Percentiles rank a stretch among this genome's conserved stretches.
Evolutionary conservation across 2,888 invertebrate species (phyloP).

Genomic region (Agonopterix alstromeriana): DNA sequence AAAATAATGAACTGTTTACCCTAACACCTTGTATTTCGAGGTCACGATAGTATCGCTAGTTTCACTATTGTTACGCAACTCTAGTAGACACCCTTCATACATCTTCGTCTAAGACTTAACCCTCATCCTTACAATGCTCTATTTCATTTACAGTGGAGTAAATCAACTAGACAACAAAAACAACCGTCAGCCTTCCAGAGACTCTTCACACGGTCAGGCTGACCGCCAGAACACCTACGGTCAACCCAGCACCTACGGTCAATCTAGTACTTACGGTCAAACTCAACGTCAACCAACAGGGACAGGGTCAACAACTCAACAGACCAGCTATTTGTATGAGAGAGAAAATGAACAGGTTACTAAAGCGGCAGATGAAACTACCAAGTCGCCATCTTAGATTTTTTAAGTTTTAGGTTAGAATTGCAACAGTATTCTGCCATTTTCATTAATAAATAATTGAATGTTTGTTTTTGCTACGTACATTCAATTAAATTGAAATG

Average conservation of each 20-base stretch:
- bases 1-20: too few relatives aligned
- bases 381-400: conserved; percentile 41
- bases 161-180: conserved; percentile 31
- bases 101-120: too few relatives aligned
- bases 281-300: conserved; percentile 10
- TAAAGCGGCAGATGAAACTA: conserved; percentile 48
- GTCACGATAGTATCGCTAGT: too few relatives aligned
- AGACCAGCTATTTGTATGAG: conserved; percentile 75
- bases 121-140: not conserved
- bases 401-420: not conserved
- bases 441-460: too few relatives aligned
- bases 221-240: not conserved
- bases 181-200: conserved; percentile 9
- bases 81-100: too few relatives aligned
- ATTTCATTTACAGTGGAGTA: conserved; percentile 27
- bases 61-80: too few relatives aligned
- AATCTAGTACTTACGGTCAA: conserved; percentile 10
- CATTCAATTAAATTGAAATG: too few relatives aligned
- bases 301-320: conserved; percentile 52
- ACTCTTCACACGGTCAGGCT: too few relatives aligned
- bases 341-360: conserved; percentile 64
- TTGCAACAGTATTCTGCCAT: not conserved
- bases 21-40: too few relatives aligned
- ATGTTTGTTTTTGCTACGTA: too few relatives aligned
- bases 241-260: not conserved